Base-by-base conservation (phyloP, 1,140 invertebrate genomes). In the Drosophila ironensis region DNA sequence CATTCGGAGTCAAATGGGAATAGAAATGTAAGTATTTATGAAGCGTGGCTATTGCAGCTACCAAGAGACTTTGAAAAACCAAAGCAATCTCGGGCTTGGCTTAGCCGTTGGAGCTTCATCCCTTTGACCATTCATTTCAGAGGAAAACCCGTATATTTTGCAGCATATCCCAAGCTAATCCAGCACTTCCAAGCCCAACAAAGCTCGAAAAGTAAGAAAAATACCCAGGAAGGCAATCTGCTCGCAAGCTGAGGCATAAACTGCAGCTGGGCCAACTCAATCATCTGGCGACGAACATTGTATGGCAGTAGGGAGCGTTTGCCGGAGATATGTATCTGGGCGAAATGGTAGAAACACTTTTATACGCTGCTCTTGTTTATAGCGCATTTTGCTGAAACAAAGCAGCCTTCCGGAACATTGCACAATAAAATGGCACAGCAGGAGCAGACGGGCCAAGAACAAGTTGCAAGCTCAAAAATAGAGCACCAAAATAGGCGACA, bases 371-470 rank as follows among this genome's bases (percentile, higher is more conserved):
- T 60, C 41, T 74, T 84, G 78, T 78, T 86, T 84, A 84, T 78
- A 44, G 78, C 63, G 64, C 80, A 80, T 72, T 80, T 84, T 67
- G 75, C 74, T 87, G 71, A 87, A 87, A 86, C 80, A 80, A 86
- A 68, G 71, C 80, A 87, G 60, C 67, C 52, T 80, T 86, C 80
- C 80, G 80, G 80, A 86, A 86, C 81, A 86, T 86, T 86, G 80
- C 80, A 87, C 80, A 86, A 86, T 86, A 75, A 69, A 60, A 73
- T 52, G 28, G 38, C 45, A 60, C 40, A 77, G 51, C 54, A 56
- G 44, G 27, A 74, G 28, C 22, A 37, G 30, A 2, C 6, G 24
- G 28, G 45, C 28, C 8, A 44, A 42, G 42, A 66, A 60, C 40
- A 73, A 52, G 71, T 41, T 80, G 63, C 51, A 73, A 59, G 47